Base-by-base conservation (phyloP, 2,888 invertebrate species). In the Archips crataeganus region DNA sequence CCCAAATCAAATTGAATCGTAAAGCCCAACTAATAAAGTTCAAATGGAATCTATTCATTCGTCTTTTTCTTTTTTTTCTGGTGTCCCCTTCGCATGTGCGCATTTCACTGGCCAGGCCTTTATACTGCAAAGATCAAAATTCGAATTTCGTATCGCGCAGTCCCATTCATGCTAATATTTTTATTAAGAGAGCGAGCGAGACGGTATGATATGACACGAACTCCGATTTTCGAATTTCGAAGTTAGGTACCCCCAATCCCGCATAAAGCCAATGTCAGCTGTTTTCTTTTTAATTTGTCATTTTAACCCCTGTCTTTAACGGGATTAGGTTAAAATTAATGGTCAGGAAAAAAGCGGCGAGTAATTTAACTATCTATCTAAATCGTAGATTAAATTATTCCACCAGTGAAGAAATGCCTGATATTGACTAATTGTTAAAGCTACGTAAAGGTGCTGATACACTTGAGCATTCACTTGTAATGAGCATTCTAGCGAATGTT, bases 311-410 rank as follows among this genome's bases (percentile, higher is more conserved):
- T 49, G 4, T 0, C 10, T 4, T 49, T 6, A 34, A 5, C 5
- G 13, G 1, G 15, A 36, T 23, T 45, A 54, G 54, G 47, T 62
- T 62, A 15, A 47, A 67, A 71, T 57, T 63, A 15, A 45, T 6
- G 39, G 6, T 6, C 39, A 39, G 39, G 39, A 39, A 39, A 39
- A 4, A 3, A 61, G 39, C 45, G 57, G 59, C 34, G 36, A 47
- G n/a, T 57, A 64, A 23, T 1, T 13, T 45, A 9, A 2, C 9
- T 45, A 45, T 10, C 10, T 39, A 47, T 47, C 47, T 47, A 59
- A 64, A 64, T 64, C 57, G 23, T 23, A 23, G 45, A 63, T 62
- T 60, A 39, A 51, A 65, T 71, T 66, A 49, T 57, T 15, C 34
- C n/a, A 15, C 5, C 15, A 63, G 34, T 70, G 54, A 45, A 13